Percentiles rank a stretch among this genome's conserved stretches.
phyloP scores from a whole-genome alignment of 2,113 vertebrate species.

The Bolborhynchus lineola region DNA sequence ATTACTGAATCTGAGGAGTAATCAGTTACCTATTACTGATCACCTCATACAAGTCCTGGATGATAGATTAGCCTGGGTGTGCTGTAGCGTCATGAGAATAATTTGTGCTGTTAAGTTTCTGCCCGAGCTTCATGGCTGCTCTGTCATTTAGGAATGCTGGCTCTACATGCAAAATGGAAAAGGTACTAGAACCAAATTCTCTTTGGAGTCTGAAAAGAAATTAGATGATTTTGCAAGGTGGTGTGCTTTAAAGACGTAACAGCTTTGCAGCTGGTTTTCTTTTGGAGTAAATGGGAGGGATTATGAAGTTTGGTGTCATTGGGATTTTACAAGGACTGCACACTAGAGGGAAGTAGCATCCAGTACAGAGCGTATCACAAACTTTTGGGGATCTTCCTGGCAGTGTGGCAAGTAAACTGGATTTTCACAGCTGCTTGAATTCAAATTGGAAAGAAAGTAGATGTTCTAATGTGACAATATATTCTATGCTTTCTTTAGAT shows the following conservation, averaged over 20 bases:
- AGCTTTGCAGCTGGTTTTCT: background rate
- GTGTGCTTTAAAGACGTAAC: background rate
- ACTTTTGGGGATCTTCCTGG: background rate
- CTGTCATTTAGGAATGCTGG: background rate
- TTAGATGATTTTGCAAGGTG: background rate
- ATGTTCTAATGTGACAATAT: background rate
- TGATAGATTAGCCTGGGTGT: background rate
- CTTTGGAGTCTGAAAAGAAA: background rate
- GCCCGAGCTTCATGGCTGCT: background rate
- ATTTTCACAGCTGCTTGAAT: background rate
- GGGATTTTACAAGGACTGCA: background rate
- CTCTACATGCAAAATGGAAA: background rate
- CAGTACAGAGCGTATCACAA: background rate
- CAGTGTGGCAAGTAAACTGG: background rate
- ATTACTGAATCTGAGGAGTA: background rate
- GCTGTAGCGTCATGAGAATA: background rate
- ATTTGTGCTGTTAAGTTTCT: background rate
- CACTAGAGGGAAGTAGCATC: conserved; percentile 7
- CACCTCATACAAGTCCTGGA: background rate
- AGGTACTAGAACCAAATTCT: background rate
- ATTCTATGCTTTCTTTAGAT: background rate
- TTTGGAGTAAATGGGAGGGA: background rate
- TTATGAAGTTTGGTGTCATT: background rate
- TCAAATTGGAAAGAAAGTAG: background rate
- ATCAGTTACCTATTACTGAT: background rate